Base-by-base conservation (phyloP, 1,140 invertebrate genomes). In the Caenorhabditis elegans region DNA sequence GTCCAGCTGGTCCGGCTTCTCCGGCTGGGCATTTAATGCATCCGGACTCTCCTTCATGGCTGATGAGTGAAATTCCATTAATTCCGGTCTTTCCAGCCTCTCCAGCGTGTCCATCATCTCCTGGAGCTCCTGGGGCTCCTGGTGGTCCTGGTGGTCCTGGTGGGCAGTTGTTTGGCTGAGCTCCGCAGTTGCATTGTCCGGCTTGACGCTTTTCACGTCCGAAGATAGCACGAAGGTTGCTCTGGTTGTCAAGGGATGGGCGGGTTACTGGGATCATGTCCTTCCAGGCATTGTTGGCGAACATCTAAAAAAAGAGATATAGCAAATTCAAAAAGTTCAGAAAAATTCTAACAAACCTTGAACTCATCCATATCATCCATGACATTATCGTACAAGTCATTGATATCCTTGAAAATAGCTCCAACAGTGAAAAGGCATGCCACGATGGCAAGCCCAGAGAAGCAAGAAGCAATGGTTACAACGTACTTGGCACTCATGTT, bases 331-430 rank as follows among this genome's bases (percentile, higher is more conserved):
- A 5, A 43, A 43, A 79, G 11, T 28, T 31, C 3, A 39, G 17
- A 13, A 28, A 8, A 13, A 2, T 24, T 3, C 11, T 5, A 55
- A 46, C 36, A 15, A 22, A 78, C 83, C 70, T 80, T 84, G 83
- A 84, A 84, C 43, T 84, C 83, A 76, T 51, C 31, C 81, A 84
- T 83, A 31, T 84, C 83, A 26, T 79, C 81, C 83, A 84, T 84
- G 24, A 84, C 83, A 26, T 83, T 83, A 34, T 84, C 83, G 77
- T 83, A 83, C 65, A 84, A 60, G 60, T 77, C 48, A 83, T 84
- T 84, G 83, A 84, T 84, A 36, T 84, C 83, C 17, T 79, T 36
- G 83, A 83, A 84, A 55, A 84, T 49, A 77, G 48, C 34, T 22
- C 80, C 80, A 75, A 81, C 80, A 13, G 75, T 81, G 60, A 81